These are phyloP conservation scores for Tenthredo amoena DNA, from an alignment of 2,888 invertebrate species.

Conservation along the genomic window DNA sequence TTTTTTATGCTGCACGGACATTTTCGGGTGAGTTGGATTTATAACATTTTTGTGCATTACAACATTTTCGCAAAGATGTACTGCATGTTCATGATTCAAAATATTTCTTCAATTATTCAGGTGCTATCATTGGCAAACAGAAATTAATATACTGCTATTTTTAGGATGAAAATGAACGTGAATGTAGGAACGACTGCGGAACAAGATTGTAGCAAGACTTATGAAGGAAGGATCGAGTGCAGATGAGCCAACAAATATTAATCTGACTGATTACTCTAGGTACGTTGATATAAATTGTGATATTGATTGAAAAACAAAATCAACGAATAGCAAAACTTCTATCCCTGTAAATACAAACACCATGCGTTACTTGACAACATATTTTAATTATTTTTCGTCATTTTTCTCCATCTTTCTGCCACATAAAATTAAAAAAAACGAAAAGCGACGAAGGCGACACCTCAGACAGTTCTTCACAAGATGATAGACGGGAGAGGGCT, in stretches of 20 bases:
- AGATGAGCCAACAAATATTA: constrained; percentile 92
- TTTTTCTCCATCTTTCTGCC: not conserved
- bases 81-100: not conserved
- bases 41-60: not conserved
- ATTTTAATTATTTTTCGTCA: constrained; percentile 40
- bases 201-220: constrained; percentile 89
- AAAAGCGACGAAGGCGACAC: constrained; percentile 90
- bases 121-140: not conserved
- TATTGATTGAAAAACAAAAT: not conserved
- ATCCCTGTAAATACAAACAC: not conserved
- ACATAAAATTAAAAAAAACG: not conserved
- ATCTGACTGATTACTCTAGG: constrained; percentile 94
- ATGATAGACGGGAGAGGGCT: constrained; percentile 70
- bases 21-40: constrained; percentile 37
- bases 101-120: not conserved
- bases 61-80: not conserved
- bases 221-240: constrained; percentile 92
- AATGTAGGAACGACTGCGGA: constrained; percentile 85
- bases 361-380: constrained; percentile 6
- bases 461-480: constrained; percentile 86
- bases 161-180: constrained; percentile 48
- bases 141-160: not conserved
- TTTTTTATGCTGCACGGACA: constrained; percentile 28
- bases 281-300: constrained; percentile 71
- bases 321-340: not conserved